Percentiles rank a stretch among this genome's conserved stretches.
Conservation (phyloP, 2,888 invertebrate species). For the Meiosimyza platycephala region DNA sequence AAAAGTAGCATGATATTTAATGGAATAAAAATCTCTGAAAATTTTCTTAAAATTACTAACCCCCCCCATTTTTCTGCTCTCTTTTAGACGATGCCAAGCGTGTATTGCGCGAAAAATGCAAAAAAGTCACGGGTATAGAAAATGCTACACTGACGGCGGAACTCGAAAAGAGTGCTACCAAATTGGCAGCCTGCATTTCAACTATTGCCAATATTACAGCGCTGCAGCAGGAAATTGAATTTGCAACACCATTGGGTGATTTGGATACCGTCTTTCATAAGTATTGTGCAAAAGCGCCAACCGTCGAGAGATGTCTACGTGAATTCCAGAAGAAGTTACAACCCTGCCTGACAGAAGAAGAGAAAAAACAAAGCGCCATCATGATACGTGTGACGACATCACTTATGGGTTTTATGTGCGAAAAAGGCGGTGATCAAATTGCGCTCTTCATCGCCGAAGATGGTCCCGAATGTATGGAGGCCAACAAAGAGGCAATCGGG, state of each 20-base stretch:
- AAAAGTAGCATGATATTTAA: too few relatives aligned
- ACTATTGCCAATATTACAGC: constrained; percentile 71
- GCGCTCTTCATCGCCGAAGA: constrained; percentile 86
- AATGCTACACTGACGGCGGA: constrained; percentile 70
- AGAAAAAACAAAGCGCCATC: constrained; percentile 73
- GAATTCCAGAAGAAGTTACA: constrained; percentile 71
- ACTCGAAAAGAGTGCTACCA: constrained; percentile 67
- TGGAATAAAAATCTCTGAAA: too few relatives aligned
- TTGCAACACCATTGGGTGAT: constrained; percentile 75
- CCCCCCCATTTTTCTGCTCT: not conserved
- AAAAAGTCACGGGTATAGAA: constrained; percentile 71
- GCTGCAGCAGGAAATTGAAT: constrained; percentile 76
- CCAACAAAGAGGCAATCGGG: constrained; percentile 72
- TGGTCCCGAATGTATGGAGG: constrained; percentile 79
- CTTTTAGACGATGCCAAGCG: constrained; percentile 69
- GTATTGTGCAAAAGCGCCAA: constrained; percentile 74
- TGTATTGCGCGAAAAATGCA: constrained; percentile 75
- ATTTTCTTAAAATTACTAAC: too few relatives aligned
- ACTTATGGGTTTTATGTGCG: constrained; percentile 78
- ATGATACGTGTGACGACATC: constrained; percentile 76
- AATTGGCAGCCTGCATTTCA: constrained; percentile 71
- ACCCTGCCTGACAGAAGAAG: constrained; percentile 74
- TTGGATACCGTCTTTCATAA: constrained; percentile 78
- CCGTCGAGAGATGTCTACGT: constrained; percentile 70
- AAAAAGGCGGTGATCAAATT: constrained; percentile 83